A percentile compares a stretch with the other conserved stretches of the same genome.
Conservation (phyloP, 2,888 invertebrate genomes). For the Diplolepis rosae region DNA sequence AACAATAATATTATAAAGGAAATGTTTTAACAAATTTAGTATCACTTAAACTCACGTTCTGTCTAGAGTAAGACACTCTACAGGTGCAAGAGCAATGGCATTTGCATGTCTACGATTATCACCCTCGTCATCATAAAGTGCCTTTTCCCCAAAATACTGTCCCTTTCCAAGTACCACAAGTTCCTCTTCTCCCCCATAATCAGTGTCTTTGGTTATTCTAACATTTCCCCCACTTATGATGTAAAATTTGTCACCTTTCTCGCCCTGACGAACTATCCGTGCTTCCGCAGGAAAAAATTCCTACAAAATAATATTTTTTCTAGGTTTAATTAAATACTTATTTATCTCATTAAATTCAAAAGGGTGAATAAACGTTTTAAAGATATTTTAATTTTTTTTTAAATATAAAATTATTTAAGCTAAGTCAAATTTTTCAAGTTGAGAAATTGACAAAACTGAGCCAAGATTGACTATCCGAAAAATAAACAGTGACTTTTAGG, state of each 20-base stretch:
- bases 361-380: no score
- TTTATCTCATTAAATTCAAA: no score
- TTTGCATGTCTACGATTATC: constrained; percentile 84
- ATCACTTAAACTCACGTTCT: constrained; percentile 86
- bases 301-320: constrained; percentile 67
- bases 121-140: constrained; percentile 87
- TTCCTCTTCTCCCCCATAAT: constrained; percentile 78
- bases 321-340: not conserved
- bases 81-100: constrained; percentile 88
- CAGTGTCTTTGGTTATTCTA: constrained; percentile 81
- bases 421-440: no score
- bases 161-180: constrained; percentile 85
- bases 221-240: constrained; percentile 91
- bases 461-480: no score
- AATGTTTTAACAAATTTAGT: not conserved
- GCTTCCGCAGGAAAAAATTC: constrained; percentile 88
- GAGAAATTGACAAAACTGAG: no score
- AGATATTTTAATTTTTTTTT: no score
- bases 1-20: not conserved
- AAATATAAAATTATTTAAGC: no score
- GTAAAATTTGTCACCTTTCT: constrained; percentile 91
- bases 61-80: constrained; percentile 91
- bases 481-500: no score
- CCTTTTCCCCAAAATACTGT: constrained; percentile 93
- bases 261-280: constrained; percentile 89